Evolutionary conservation across 64 coral and sea anemone species (phyloP), one percentile per base, ranked within the genome.

Genomic region (Porites lutea): DNA sequence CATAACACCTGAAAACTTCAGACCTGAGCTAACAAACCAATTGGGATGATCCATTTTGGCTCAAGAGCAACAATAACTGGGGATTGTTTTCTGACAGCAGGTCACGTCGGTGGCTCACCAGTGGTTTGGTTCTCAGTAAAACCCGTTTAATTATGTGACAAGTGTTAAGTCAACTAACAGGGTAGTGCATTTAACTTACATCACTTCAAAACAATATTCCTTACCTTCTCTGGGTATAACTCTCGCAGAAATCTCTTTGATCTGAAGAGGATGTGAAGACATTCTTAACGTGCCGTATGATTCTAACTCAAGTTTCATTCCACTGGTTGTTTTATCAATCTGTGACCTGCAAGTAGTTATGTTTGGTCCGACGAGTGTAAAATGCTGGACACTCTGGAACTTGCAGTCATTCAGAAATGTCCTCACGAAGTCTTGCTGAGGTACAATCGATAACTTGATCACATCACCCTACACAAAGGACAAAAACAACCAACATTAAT

Each of bases 311-410:
- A 90, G 76, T 16, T 71, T 90, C 88, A 90, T 79, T 71, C 88
- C 88, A 80, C n/a, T 81, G 8, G 48, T 49, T 79, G 88, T 90
- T 52, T 71, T 90, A 61, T 90, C 88, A 9, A 8, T 49, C n/a
- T 90, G 88, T 70, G 88, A 90, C 66, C 69, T 90, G 43, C 43
- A 21, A 21, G 77, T 79, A 8, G 46, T 78, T 50, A 90, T 78
- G 75, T 90, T 90, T 90, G 88, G 88, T 70, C 88, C 88, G 69
- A 10, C 57, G 48, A 90, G 75, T 19, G 88, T 79, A 48, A 90
- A 90, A 10, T 81, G 48, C 14, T 68, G 8, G 27, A 90, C 47
- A 81, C 88, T 89, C 66, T 90, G 79, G 77, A 90, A 90, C 10
- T 59, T 90, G 14, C 88, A 90, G 27, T 90, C 77, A 14, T 69